phyloP scores from a whole-genome alignment of 1,140 invertebrate genomes.

The Cotesia typhae region DNA sequence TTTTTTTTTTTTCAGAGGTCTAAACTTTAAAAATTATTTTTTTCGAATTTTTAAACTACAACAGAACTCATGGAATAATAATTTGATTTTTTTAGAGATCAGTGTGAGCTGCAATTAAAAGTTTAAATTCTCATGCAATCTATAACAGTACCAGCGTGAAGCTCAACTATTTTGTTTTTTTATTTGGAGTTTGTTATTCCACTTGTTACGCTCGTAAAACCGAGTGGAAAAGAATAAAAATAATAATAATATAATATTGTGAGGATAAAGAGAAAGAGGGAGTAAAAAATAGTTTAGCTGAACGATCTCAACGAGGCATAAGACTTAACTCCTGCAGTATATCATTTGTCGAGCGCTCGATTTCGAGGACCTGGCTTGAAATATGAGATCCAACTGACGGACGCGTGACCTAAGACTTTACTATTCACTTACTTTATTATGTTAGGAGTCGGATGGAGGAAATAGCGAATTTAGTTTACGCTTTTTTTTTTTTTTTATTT shows the following conservation, averaged over 20 bases:
- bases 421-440: not conserved
- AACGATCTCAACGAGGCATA: conserved; percentile 34
- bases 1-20: no score
- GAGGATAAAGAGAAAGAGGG: conserved; percentile 5
- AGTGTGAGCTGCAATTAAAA: no score
- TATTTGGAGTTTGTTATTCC: conserved; percentile 15
- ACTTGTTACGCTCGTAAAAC: conserved; percentile 28
- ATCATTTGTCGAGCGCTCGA: conserved; percentile 30
- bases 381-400: conserved; percentile 30
- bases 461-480: no score
- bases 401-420: not conserved
- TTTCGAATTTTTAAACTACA: no score
- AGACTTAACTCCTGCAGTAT: conserved; percentile 27
- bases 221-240: conserved; percentile 2
- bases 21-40: no score
- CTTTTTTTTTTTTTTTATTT: no score
- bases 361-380: conserved; percentile 30
- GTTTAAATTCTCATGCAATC: not conserved
- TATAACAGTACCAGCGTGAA: not conserved
- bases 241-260: not conserved
- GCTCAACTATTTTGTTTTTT: conserved; percentile 8
- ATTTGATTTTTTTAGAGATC: no score
- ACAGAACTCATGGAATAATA: no score
- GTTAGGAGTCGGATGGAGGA: no score
- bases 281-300: conserved; percentile 27